Evolutionary conservation across 2,113 vertebrate genomes (phyloP).

Genomic region (Mesocricetus auratus): DNA sequence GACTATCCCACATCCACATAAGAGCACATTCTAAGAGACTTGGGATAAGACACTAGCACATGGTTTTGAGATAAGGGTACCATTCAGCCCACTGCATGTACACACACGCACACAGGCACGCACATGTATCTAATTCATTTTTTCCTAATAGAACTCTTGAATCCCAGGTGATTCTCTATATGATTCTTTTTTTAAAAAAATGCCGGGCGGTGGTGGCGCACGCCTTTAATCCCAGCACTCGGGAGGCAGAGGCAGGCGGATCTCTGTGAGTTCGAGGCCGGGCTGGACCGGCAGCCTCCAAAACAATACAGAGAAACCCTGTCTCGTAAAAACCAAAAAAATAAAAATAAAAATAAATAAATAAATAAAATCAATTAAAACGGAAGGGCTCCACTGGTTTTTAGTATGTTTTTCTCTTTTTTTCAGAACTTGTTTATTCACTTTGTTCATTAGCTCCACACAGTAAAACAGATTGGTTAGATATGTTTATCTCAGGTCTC

Average conservation of each 20-base stretch:
- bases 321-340: too few relatives aligned
- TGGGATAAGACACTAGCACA: not conserved
- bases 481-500: not conserved
- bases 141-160: not conserved
- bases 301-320: too few relatives aligned
- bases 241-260: too few relatives aligned
- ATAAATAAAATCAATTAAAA: not conserved
- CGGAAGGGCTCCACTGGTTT: not conserved
- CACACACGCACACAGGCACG: too few relatives aligned
- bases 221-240: too few relatives aligned
- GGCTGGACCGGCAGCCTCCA: too few relatives aligned
- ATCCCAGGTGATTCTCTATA: not conserved
- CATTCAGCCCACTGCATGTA: not conserved
- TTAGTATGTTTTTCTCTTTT: not conserved
- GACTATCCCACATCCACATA: not conserved
- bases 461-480: not conserved
- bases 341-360: too few relatives aligned
- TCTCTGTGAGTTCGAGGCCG: too few relatives aligned
- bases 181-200: not conserved
- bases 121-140: not conserved
- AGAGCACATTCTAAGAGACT: not conserved
- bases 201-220: too few relatives aligned
- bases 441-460: not conserved
- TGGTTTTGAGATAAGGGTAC: not conserved
- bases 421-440: not conserved